Evolutionary conservation across 1,140 invertebrate genomes (phyloP).

Genomic region (Arctopsyche grandis): DNA sequence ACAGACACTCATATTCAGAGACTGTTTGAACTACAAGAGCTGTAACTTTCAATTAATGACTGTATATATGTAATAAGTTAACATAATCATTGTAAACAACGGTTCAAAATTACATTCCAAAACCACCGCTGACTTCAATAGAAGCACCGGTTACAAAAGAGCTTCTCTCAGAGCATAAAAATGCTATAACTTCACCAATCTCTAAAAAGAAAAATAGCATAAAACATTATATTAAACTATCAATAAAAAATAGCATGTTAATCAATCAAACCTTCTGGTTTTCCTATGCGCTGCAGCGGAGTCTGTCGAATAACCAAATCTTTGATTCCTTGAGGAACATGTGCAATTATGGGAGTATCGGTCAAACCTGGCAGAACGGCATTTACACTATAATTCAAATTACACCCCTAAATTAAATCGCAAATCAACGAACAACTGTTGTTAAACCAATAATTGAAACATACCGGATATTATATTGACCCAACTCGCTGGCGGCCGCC

Average conservation of each 20-base stretch:
- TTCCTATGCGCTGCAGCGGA: conserved; percentile 77
- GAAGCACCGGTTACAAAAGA: conserved; percentile 86
- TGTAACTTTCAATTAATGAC: no score
- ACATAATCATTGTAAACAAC: no score
- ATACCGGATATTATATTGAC: conserved; percentile 74
- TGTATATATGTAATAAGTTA: no score
- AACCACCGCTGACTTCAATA: conserved; percentile 83
- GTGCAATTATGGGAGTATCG: conserved; percentile 81
- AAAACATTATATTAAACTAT: conserved; percentile 13
- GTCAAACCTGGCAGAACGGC: conserved; percentile 88
- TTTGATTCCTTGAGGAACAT: conserved; percentile 83
- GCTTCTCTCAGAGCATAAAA: conserved; percentile 84
- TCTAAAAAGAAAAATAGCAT: conserved; percentile 68
- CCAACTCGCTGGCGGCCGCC: conserved; percentile 86
- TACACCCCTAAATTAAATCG: conserved; percentile 55
- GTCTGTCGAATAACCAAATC: conserved; percentile 72
- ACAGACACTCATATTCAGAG: no score
- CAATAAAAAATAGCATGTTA: no score
- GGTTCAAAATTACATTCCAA: no score
- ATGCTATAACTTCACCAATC: conserved; percentile 86
- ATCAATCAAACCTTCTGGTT: conserved; percentile 80
- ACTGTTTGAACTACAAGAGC: no score
- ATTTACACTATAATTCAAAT: conserved; percentile 77
- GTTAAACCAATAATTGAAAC: background rate
- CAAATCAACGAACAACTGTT: background rate